These are phyloP conservation scores for Oceanodroma tethys DNA, from an alignment of 2,113 vertebrate species.

Conservation along the genomic window DNA sequence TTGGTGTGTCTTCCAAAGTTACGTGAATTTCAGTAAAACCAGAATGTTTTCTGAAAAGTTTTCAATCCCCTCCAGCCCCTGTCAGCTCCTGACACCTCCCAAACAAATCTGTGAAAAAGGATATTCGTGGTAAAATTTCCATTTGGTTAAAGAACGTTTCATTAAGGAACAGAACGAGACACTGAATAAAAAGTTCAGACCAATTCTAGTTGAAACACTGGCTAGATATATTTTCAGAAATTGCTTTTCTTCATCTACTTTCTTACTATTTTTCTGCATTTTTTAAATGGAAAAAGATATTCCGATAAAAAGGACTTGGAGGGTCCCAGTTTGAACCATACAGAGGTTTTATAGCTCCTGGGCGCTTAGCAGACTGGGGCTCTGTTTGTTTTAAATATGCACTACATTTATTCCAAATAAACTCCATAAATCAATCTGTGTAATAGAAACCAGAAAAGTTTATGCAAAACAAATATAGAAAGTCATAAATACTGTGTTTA, in stretches of 20 bases:
- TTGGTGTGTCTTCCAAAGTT: constrained; percentile 1
- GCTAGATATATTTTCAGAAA: background rate
- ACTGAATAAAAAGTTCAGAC: background rate
- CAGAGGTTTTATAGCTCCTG: background rate
- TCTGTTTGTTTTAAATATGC: constrained; percentile 8
- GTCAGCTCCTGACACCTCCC: constrained; percentile 20
- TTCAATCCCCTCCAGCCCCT: constrained; percentile 23
- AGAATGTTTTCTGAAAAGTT: constrained; percentile 43
- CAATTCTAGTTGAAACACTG: background rate
- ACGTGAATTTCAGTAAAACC: background rate
- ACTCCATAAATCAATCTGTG: background rate
- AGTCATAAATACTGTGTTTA: background rate
- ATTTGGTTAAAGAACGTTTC: constrained; percentile 35
- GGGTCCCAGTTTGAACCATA: background rate
- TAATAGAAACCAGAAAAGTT: constrained; percentile 37
- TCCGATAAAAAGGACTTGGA: background rate
- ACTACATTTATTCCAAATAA: constrained; percentile 14
- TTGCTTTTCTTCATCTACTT: constrained; percentile 5
- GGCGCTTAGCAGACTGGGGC: background rate
- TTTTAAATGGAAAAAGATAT: background rate
- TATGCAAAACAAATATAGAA: constrained; percentile 24
- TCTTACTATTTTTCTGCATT: background rate
- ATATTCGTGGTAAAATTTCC: constrained; percentile 56
- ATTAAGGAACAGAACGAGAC: background rate
- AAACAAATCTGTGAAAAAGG: constrained; percentile 31